Conservation (phyloP, 2,113 vertebrate genomes). For the Butorides virescens region DNA sequence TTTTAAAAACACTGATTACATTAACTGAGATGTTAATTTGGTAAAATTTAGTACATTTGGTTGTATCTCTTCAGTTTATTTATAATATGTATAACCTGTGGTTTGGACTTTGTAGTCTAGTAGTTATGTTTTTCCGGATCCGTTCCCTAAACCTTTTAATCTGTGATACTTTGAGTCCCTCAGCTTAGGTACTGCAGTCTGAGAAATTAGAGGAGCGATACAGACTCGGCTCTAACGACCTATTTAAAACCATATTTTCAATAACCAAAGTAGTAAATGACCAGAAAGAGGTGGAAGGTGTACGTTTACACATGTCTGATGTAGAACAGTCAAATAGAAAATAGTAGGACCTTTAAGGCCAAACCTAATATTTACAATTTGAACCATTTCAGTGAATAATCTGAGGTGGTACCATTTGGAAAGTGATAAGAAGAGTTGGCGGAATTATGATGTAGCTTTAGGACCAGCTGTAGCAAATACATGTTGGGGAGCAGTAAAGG, state of each 20-base stretch:
- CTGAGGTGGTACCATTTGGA: not conserved
- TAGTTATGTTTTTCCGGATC: not conserved
- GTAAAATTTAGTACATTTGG: not conserved
- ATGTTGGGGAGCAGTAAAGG: fast-evolving
- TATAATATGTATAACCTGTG: not conserved
- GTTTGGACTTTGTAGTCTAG: not conserved
- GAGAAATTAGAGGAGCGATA: not conserved
- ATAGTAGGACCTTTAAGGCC: not conserved
- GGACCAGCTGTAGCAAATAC: not conserved
- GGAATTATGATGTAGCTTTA: not conserved
- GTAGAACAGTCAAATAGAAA: not conserved
- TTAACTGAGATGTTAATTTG: conserved; percentile 16
- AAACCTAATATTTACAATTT: not conserved
- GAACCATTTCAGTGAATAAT: not conserved
- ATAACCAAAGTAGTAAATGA: not conserved
- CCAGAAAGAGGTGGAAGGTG: not conserved
- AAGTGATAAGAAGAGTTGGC: not conserved
- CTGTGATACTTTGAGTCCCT: not conserved
- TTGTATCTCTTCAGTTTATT: not conserved
- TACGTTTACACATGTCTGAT: not conserved
- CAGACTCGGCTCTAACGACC: not conserved
- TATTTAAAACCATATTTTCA: not conserved
- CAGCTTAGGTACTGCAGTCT: not conserved
- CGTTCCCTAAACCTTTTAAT: not conserved
- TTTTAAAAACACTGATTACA: not conserved